Evolutionary conservation across 2,797 vertebrate genomes (phyloP).

Genomic region (Neosilurus mollespiculum): DNA sequence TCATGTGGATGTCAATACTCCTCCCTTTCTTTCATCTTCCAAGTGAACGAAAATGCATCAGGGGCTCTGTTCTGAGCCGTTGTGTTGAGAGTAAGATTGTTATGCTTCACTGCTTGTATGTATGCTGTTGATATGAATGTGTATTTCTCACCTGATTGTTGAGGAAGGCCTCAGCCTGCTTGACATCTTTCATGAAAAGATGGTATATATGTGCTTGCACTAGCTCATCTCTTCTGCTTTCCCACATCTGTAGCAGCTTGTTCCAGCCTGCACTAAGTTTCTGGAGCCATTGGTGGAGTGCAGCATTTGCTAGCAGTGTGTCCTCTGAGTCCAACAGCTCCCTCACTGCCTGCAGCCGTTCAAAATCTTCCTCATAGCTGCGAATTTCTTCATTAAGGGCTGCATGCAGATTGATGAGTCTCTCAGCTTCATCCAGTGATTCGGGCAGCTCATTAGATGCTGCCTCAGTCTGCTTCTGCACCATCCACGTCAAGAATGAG

Average conservation of each 20-base stretch:
- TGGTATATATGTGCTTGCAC: constrained; percentile 91
- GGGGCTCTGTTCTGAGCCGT: neutral
- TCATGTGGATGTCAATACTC: neutral
- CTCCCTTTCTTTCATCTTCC: neutral
- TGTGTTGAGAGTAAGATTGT: neutral
- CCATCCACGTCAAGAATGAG: constrained; percentile 89
- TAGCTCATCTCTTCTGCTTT: constrained; percentile 81
- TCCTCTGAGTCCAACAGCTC: constrained; percentile 87
- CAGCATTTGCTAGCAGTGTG: constrained; percentile 80
- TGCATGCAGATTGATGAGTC: constrained; percentile 81
- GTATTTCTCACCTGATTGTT: constrained; percentile 81
- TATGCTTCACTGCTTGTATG: neutral
- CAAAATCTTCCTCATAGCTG: constrained; percentile 88
- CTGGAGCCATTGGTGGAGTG: constrained; percentile 91
- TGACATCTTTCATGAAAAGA: constrained; percentile 87
- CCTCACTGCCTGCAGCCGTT: constrained; percentile 86
- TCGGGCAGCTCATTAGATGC: constrained; percentile 81
- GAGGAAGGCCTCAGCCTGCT: constrained; percentile 82
- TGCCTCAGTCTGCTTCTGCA: constrained; percentile 83
- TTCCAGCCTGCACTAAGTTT: constrained; percentile 93
- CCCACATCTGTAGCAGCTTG: constrained; percentile 92
- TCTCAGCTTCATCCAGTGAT: constrained; percentile 81
- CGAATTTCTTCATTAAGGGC: constrained; percentile 93
- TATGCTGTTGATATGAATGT: neutral
- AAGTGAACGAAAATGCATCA: neutral